Percentiles rank a stretch among this genome's conserved stretches.
These are phyloP conservation scores for Pristionchus arcanus DNA, from an alignment of 2,888 invertebrate species.

Conservation along the genomic window DNA sequence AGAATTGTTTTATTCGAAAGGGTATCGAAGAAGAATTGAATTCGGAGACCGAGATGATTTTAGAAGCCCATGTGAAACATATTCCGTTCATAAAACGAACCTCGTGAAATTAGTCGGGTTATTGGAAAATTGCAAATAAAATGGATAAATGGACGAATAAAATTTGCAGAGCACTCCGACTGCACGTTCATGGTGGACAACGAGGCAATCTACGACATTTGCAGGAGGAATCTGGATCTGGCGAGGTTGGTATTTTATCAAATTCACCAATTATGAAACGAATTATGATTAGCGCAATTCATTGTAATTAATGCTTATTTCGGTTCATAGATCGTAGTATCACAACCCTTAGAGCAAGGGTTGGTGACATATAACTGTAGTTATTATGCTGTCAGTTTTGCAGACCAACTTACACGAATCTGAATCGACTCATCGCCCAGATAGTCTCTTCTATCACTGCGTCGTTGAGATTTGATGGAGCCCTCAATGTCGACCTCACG, in stretches of 20 bases:
- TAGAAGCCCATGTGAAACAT: background rate
- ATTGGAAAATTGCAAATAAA: too few species aligned
- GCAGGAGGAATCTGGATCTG: constrained; percentile 86
- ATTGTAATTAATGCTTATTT: too few species aligned
- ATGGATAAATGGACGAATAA: too few species aligned
- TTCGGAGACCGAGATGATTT: background rate
- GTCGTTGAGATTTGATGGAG: constrained; percentile 91
- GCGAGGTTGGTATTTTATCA: too few species aligned
- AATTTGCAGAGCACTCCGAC: constrained; percentile 90
- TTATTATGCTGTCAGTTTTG: too few species aligned
- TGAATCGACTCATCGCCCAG: constrained; percentile 95
- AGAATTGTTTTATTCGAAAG: constrained; percentile 84
- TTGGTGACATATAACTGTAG: too few species aligned
- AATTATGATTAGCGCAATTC: too few species aligned
- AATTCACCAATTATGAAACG: too few species aligned
- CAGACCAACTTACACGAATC: constrained; percentile 89
- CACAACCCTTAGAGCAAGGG: too few species aligned
- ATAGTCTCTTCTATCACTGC: constrained; percentile 92
- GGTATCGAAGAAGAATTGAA: background rate
- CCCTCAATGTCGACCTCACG: constrained; percentile 89
- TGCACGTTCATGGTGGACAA: constrained; percentile 89
- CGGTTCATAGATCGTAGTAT: too few species aligned
- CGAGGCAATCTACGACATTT: constrained; percentile 91
- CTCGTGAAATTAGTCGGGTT: background rate
- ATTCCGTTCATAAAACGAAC: background rate